These are phyloP conservation scores for Egretta garzetta DNA, from an alignment of 2,113 vertebrate genomes.

Conservation along the genomic window DNA sequence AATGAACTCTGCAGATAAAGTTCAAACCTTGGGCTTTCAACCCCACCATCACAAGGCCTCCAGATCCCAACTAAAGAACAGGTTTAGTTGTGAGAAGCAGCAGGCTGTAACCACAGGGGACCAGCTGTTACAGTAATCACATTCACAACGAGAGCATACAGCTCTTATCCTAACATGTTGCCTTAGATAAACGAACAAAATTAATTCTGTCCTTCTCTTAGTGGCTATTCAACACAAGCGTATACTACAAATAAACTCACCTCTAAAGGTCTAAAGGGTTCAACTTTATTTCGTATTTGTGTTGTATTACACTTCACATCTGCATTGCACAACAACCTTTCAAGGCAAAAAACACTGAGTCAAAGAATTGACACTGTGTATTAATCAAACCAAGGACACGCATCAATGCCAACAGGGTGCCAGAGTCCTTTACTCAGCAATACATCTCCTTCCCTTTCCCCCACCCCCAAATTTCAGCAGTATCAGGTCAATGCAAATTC, in stretches of 20 bases:
- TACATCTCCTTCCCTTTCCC: not conserved
- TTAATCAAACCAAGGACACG: not conserved
- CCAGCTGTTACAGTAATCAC: not conserved
- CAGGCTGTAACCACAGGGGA: not conserved
- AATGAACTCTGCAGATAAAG: not conserved
- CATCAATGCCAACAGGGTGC: rapidly evolving
- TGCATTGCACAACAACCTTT: not conserved
- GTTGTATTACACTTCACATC: not conserved
- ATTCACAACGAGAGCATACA: not conserved
- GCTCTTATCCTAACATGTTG: not conserved
- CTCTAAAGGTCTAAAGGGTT: not conserved
- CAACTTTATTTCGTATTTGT: not conserved
- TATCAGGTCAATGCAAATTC: not conserved
- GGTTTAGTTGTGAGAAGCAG: not conserved
- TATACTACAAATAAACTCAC: not conserved
- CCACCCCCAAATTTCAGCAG: not conserved
- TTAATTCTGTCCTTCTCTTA: not conserved
- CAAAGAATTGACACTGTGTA: not conserved
- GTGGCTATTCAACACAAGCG: rapidly evolving
- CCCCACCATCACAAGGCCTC: not conserved
- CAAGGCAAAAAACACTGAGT: not conserved
- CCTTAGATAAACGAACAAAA: not conserved
- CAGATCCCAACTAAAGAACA: not conserved
- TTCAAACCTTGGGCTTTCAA: not conserved
- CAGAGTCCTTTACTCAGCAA: not conserved